Evolutionary conservation across 2,113 vertebrate genomes (phyloP).

Genomic region (Clinocottus analis): DNA sequence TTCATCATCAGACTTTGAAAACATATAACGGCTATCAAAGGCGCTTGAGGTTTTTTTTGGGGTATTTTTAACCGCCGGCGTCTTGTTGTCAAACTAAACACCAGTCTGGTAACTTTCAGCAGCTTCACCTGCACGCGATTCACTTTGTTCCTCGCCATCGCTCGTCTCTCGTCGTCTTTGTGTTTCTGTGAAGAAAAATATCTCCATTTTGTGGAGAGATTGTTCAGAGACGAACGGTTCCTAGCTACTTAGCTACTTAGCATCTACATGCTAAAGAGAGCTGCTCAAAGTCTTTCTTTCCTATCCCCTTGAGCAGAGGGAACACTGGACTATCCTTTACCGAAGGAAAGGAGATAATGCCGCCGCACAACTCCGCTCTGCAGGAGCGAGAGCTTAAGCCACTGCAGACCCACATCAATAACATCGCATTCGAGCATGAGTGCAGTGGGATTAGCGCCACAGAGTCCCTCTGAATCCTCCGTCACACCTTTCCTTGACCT

Average conservation of each 20-base stretch:
- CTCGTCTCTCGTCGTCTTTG: neutral
- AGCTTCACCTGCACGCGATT: conserved; percentile 25
- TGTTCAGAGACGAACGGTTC: neutral
- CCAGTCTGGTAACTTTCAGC: neutral
- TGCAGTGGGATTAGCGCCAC: too few relatives aligned
- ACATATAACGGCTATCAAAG: conserved; percentile 22
- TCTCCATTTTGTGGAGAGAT: neutral
- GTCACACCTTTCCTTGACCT: neutral
- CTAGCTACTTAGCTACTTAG: neutral
- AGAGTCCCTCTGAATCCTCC: neutral
- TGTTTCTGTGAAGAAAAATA: neutral
- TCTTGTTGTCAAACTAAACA: conserved; percentile 45
- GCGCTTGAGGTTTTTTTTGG: conserved; percentile 7
- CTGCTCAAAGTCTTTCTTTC: neutral
- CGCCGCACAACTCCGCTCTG: neutral
- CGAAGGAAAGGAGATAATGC: neutral
- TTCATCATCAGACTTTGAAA: conserved; percentile 4
- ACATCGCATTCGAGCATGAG: too few relatives aligned
- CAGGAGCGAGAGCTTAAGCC: neutral
- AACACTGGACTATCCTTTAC: neutral
- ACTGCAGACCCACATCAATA: neutral
- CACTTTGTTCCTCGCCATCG: neutral
- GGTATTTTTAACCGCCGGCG: conserved; percentile 29
- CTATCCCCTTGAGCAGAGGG: neutral
- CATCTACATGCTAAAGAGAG: neutral